Conservation (phyloP, 2,797 vertebrate genomes). For the Sitta carolinensis region DNA sequence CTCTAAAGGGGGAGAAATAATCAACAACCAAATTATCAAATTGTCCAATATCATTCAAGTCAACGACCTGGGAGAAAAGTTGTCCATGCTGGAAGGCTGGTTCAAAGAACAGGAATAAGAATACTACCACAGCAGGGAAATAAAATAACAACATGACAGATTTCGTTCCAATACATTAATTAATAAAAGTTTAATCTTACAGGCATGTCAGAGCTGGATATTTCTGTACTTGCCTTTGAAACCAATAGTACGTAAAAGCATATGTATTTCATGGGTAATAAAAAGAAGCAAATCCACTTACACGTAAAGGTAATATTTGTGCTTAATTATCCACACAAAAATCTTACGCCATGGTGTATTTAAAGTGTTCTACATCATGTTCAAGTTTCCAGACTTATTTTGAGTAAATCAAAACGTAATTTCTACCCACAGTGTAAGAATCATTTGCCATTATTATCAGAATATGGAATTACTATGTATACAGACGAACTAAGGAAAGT, state of each 20-base stretch:
- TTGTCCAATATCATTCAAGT: neutral
- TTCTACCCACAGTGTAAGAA: neutral
- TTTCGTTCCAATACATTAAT: neutral
- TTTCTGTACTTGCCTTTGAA: neutral
- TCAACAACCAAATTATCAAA: slow-evolving; percentile 59
- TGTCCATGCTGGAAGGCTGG: neutral
- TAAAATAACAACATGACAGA: neutral
- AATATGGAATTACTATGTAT: neutral
- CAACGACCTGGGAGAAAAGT: neutral
- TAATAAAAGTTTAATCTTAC: neutral
- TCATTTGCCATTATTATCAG: neutral
- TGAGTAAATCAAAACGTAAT: neutral
- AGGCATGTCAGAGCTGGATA: neutral
- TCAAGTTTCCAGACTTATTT: neutral
- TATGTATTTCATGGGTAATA: neutral
- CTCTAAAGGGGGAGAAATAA: slow-evolving; percentile 49
- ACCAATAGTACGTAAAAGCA: neutral
- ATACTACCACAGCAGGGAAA: neutral
- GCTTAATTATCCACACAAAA: neutral
- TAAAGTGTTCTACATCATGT: neutral
- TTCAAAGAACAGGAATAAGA: neutral
- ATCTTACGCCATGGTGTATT: neutral
- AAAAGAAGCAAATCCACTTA: neutral
- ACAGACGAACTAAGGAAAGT: neutral
- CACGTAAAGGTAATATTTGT: neutral